Evolutionary conservation across 2,888 invertebrate genomes (phyloP).

Genomic region (Troides oblongomaculatus): DNA sequence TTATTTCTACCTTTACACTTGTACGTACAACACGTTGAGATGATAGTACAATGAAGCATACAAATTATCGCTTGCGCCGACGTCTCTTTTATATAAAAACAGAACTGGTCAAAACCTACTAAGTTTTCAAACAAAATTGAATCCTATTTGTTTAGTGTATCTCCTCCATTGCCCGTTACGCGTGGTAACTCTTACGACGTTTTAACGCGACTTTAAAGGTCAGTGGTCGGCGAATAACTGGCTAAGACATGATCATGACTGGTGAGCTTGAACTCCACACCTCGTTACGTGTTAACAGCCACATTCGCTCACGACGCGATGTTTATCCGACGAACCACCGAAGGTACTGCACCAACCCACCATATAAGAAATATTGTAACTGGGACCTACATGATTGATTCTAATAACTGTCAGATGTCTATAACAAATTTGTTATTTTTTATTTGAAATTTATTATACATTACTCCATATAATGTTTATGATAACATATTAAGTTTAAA

Average conservation of each 20-base stretch:
- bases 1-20: conserved; percentile 64
- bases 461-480: too few species aligned
- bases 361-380: conserved; percentile 60
- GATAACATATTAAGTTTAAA: too few species aligned
- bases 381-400: conserved; percentile 58
- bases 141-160: conserved; percentile 34
- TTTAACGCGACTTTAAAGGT: conserved; percentile 57
- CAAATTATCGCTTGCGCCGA: conserved; percentile 77
- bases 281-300: conserved; percentile 80
- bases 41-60: conserved; percentile 77
- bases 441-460: too few species aligned
- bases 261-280: conserved; percentile 78
- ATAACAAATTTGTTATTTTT: too few species aligned
- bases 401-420: conserved; percentile 15
- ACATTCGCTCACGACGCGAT: conserved; percentile 77
- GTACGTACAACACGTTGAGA: conserved; percentile 72
- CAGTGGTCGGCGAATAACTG: conserved; percentile 78
- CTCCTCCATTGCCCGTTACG: conserved; percentile 38
- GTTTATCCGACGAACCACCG: conserved; percentile 74
- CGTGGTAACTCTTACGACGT: conserved; percentile 41
- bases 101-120: conserved; percentile 48
- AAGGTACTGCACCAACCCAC: conserved; percentile 51
- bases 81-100: conserved; percentile 54
- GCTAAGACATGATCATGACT: conserved; percentile 79
- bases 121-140: conserved; percentile 32